phyloP scores from a whole-genome alignment of 2,888 invertebrate species.

The Drosophila sordidapex region DNA sequence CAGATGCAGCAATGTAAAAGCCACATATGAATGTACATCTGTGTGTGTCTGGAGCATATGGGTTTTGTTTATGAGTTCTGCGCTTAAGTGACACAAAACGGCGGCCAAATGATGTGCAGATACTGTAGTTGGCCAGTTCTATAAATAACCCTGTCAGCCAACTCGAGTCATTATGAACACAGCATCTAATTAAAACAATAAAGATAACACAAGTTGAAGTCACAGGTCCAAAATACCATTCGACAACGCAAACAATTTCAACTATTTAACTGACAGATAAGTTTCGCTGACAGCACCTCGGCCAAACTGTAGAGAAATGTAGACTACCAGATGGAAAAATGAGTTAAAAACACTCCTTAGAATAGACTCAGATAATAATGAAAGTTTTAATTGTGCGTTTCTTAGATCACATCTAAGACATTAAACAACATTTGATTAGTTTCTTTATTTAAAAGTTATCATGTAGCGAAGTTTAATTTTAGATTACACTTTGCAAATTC shows the following conservation, averaged over 20 bases:
- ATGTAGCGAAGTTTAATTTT: too few species aligned
- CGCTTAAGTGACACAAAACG: slow-evolving; percentile 77
- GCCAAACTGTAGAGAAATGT: background rate
- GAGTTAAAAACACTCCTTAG: background rate
- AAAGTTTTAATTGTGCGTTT: slow-evolving; percentile 4
- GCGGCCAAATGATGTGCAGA: slow-evolving; percentile 78
- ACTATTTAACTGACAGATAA: slow-evolving; percentile 3
- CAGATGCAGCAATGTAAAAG: slow-evolving; percentile 43
- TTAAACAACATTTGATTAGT: background rate
- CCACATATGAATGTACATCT: background rate
- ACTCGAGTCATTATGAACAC: slow-evolving; percentile 50
- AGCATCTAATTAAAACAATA: slow-evolving; percentile 61
- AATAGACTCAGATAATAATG: background rate
- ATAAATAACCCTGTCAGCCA: slow-evolving; percentile 60
- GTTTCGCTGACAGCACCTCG: background rate
- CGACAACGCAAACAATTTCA: slow-evolving; percentile 17
- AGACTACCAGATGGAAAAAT: background rate
- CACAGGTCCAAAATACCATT: slow-evolving; percentile 2
- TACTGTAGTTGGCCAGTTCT: slow-evolving; percentile 56
- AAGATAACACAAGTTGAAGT: slow-evolving; percentile 40
- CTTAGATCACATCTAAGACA: background rate
- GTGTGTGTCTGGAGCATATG: slow-evolving; percentile 38
- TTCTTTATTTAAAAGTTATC: background rate
- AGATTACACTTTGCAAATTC: too few species aligned
- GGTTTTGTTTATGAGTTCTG: slow-evolving; percentile 72